phyloP scores from a whole-genome alignment of 2,113 vertebrate genomes.

The Procavia capensis region DNA sequence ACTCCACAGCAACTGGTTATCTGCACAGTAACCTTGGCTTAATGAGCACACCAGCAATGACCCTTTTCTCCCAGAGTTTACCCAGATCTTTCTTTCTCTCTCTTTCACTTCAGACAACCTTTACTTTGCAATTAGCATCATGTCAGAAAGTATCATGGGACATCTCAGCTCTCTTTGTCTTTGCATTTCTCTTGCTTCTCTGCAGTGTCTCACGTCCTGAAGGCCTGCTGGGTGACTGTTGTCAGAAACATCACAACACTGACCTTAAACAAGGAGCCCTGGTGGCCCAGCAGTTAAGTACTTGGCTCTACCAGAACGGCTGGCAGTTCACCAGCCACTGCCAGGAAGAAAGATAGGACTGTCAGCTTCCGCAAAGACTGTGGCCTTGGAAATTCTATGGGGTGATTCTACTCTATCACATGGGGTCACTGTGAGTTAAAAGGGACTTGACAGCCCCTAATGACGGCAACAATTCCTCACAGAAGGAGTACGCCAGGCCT shows the following conservation, averaged over 20 bases:
- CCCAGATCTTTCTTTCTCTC: background rate
- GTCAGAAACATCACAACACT: fast-evolving
- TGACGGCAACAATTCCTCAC: too few relatives aligned
- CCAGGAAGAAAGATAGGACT: background rate
- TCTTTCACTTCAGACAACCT: background rate
- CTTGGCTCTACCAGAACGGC: background rate
- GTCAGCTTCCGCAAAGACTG: background rate
- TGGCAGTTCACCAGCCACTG: background rate
- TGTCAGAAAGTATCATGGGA: background rate
- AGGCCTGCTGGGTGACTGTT: background rate
- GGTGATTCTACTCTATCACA: background rate
- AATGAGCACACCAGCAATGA: background rate
- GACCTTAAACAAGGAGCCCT: background rate
- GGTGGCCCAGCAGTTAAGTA: background rate
- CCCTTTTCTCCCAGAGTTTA: background rate
- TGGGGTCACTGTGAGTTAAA: background rate
- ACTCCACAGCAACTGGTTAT: too few relatives aligned
- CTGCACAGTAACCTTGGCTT: background rate
- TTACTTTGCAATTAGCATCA: background rate
- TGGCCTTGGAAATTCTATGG: background rate
- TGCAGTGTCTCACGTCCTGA: background rate
- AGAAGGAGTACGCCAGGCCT: too few relatives aligned
- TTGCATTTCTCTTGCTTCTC: background rate
- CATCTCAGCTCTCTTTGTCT: background rate
- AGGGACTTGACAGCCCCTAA: background rate